Percentiles rank a stretch among this genome's conserved stretches.
Evolutionary conservation across 2,797 vertebrate species (phyloP).

Genomic region (Mormyrops boulengeri): DNA sequence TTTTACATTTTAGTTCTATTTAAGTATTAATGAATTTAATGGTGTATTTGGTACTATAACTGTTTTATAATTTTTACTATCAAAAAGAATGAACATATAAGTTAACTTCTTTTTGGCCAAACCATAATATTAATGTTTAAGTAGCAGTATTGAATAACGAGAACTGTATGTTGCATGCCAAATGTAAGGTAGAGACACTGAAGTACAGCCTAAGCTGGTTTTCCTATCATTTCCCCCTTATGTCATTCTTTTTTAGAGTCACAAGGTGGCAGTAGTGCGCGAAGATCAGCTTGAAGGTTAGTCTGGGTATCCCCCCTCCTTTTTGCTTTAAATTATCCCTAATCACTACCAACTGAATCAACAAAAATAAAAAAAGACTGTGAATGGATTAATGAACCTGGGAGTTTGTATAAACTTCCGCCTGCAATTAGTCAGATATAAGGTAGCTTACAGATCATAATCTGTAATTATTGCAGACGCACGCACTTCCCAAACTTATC

Average conservation of each 20-base stretch:
- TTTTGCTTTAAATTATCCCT: neutral
- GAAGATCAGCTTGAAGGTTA: constrained; percentile 87
- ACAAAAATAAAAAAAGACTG: neutral
- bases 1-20: neutral
- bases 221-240: neutral
- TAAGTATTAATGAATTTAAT: neutral
- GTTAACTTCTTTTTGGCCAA: neutral
- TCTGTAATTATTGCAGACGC: neutral
- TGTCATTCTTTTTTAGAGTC: constrained; percentile 65
- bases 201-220: neutral
- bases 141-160: neutral
- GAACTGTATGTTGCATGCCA: neutral
- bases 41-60: neutral
- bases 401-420: neutral
- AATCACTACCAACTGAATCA: neutral
- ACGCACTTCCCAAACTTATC: neutral
- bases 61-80: neutral
- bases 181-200: neutral
- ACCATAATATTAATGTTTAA: neutral
- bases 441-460: neutral
- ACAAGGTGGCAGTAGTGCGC: constrained; percentile 87
- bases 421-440: neutral
- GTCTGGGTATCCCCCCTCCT: neutral
- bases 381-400: neutral
- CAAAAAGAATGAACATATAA: neutral